These are phyloP conservation scores for Astreopora myriophthalma DNA, from an alignment of 64 coral and sea anemone species.

Conservation along the genomic window DNA sequence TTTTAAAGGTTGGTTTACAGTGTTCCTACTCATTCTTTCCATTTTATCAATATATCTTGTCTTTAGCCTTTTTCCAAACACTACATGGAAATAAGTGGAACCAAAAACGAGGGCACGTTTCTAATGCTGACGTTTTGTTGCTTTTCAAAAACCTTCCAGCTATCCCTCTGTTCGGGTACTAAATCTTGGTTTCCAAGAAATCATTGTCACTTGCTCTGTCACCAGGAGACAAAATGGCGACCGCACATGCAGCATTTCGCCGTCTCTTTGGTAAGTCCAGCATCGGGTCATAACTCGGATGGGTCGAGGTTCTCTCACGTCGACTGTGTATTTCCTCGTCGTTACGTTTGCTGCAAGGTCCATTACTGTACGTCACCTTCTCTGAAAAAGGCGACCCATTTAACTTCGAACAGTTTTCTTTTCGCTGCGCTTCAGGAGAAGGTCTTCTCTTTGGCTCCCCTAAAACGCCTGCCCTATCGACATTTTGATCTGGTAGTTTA, in stretches of 20 bases:
- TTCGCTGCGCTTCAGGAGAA: background rate
- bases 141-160: too few species aligned
- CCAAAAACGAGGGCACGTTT: too few species aligned
- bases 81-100: too few species aligned
- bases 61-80: too few species aligned
- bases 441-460: background rate
- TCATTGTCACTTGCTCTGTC: constrained; percentile 28
- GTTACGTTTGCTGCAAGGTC: background rate
- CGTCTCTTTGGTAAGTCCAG: constrained; percentile 17
- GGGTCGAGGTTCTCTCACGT: constrained; percentile 50
- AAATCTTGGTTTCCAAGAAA: constrained; percentile 77
- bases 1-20: too few species aligned
- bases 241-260: constrained; percentile 41
- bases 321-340: background rate
- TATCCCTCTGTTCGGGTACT: background rate
- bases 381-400: constrained; percentile 12
- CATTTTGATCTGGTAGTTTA: background rate
- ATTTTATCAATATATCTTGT: too few species aligned
- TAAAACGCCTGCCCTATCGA: background rate
- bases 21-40: too few species aligned
- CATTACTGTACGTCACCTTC: background rate
- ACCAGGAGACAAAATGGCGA: constrained; percentile 6
- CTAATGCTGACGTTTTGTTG: too few species aligned
- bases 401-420: background rate
- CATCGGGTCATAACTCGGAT: constrained; percentile 32